Evolutionary conservation across 2,113 vertebrate species (phyloP), one percentile per base, ranked within the genome.

Genomic region (Micronycteris hirsuta): DNA sequence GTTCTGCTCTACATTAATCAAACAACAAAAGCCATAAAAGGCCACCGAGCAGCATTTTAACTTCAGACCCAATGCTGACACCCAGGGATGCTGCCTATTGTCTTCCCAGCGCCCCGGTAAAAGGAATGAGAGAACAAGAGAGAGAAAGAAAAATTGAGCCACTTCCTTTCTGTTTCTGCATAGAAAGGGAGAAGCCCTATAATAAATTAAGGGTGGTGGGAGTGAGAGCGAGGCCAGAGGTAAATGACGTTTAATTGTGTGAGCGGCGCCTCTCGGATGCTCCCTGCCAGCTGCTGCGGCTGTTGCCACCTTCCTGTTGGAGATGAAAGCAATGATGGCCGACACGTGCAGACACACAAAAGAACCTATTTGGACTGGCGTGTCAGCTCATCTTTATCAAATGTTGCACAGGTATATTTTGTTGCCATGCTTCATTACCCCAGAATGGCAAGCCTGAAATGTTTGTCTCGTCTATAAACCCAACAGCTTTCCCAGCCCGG

Each of bases 351-450:
- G 98, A 98, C 98, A 98, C 99, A 99, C 99, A 99, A 99, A 99
- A 99, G 99, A 99, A 99, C 99, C 99, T 99, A 99, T 99, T 99
- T 99, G 99, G 99, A 99, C 99, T 99, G 99, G 99, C 98, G 98
- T 99, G 99, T 99, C 99, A 99, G 99, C 99, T 99, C 99, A 99
- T 99, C 99, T 99, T 99, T 99, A 99, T 99, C 99, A 99, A 99
- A 99, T 99, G 99, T 99, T 99, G 99, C 99, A 99, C 99, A 99
- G 99, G 99, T 99, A 99, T 99, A 99, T 99, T 99, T 99, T 99
- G 98, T 99, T 98, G 99, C 99, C 99, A 99, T 99, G 99, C 99
- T 99, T 99, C 99, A 99, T 99, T 99, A 99, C 99, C 99, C 98
- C 98, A 99, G 99, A 99, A 99, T 99, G 99, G 99, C 99, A 98